Evolutionary conservation across 1,140 invertebrate genomes (phyloP).

Genomic region (Pogonomyrmex californicus): DNA sequence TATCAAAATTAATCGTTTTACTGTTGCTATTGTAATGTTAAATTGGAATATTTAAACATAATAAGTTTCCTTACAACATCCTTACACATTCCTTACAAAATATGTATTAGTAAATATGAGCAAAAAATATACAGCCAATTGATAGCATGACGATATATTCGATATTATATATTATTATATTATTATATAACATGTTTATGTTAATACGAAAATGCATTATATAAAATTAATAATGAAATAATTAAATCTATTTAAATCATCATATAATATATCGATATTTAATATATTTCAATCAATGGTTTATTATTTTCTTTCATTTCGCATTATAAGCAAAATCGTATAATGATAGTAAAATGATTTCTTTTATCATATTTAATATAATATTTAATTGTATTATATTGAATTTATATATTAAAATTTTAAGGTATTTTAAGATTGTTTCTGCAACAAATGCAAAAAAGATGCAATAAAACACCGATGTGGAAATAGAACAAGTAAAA

Average conservation of each 20-base stretch:
- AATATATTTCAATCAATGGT: too few relatives aligned
- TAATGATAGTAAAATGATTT: background rate
- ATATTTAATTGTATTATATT: background rate
- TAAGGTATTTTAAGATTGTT: background rate
- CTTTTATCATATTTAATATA: background rate
- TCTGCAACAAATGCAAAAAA: background rate
- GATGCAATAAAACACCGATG: background rate
- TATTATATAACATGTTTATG: background rate
- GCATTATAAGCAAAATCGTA: background rate
- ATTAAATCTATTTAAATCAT: background rate
- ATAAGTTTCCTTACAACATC: background rate
- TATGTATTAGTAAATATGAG: background rate
- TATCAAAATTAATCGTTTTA: background rate
- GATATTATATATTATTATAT: too few relatives aligned
- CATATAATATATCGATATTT: background rate
- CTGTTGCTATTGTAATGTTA: background rate
- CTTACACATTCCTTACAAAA: too few relatives aligned
- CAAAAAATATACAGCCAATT: background rate
- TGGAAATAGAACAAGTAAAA: slow-evolving; percentile 24
- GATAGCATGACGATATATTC: background rate
- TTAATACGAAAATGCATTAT: background rate
- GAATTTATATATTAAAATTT: background rate
- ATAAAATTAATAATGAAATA: background rate
- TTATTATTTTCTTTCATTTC: background rate
- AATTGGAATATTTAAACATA: background rate